Conservation (phyloP, 2,113 vertebrate species). For the Corythaeola cristata region DNA sequence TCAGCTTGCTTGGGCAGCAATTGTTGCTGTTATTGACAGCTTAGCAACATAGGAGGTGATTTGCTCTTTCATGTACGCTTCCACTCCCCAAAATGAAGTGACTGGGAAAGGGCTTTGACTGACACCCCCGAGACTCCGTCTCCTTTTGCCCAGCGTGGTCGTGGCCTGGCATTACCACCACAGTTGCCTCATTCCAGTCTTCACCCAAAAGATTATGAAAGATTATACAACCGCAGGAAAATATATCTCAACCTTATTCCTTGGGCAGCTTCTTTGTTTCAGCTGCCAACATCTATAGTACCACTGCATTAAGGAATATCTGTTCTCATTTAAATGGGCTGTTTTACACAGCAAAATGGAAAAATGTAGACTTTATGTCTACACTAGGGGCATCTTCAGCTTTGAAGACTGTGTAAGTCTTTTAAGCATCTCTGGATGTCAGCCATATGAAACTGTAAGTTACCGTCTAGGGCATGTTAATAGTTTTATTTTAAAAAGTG, state of each 20-base stretch:
- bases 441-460: not conserved
- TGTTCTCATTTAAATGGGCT: not conserved
- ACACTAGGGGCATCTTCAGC: not conserved
- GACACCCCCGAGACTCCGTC: not conserved
- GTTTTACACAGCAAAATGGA: not conserved
- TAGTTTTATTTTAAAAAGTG: not conserved
- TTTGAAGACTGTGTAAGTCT: not conserved
- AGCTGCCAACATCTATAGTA: not conserved
- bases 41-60: not conserved
- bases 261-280: not conserved
- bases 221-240: not conserved
- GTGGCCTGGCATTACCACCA: not conserved
- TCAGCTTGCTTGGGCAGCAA: not conserved
- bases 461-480: not conserved
- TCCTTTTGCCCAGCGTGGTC: fast-evolving
- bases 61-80: not conserved
- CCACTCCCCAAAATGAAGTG: not conserved
- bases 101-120: not conserved
- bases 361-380: not conserved
- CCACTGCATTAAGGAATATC: not conserved
- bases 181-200: not conserved
- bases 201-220: not conserved
- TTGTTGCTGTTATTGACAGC: not conserved
- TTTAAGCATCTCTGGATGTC: not conserved
- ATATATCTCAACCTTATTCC: not conserved